phyloP scores from a whole-genome alignment of 2,888 invertebrate species.

The Lycophotia porphyrea region DNA sequence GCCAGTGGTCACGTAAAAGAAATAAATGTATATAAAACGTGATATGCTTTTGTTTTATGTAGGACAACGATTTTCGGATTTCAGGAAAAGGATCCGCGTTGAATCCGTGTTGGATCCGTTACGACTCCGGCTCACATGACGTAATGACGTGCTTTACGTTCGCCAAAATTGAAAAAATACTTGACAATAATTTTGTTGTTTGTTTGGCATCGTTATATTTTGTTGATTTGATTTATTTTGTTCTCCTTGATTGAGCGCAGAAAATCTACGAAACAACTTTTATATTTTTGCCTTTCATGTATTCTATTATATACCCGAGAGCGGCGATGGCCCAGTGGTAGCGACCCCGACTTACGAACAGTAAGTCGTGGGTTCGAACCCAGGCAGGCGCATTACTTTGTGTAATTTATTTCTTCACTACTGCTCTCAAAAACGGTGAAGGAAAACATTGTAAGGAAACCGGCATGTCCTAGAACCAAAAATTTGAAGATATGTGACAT shows the following conservation, averaged over 20 bases:
- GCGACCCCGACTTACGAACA: too few species aligned
- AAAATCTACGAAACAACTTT: background rate
- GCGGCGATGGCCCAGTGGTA: too few species aligned
- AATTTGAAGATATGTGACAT: too few species aligned
- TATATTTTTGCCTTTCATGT: background rate
- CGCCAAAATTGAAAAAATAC: constrained; percentile 46
- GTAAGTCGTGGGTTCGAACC: too few species aligned
- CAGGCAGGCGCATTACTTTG: too few species aligned
- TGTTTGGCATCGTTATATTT: background rate
- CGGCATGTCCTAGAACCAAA: too few species aligned
- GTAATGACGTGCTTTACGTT: constrained; percentile 30
- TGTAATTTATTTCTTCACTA: too few species aligned
- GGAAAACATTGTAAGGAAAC: too few species aligned
- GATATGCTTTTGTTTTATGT: constrained; percentile 38
- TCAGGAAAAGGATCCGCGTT: constrained; percentile 11
- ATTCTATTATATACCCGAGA: too few species aligned
- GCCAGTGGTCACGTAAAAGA: constrained; percentile 35
- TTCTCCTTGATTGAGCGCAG: background rate
- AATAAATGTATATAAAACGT: constrained; percentile 51
- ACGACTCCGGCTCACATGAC: constrained; percentile 23
- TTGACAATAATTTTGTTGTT: constrained; percentile 31
- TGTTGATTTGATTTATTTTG: constrained; percentile 5
- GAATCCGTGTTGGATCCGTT: background rate
- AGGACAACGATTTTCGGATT: constrained; percentile 24
- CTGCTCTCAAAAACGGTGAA: too few species aligned